These are phyloP conservation scores for Physella acuta DNA, from an alignment of 1,140 invertebrate species.

Conservation along the genomic window DNA sequence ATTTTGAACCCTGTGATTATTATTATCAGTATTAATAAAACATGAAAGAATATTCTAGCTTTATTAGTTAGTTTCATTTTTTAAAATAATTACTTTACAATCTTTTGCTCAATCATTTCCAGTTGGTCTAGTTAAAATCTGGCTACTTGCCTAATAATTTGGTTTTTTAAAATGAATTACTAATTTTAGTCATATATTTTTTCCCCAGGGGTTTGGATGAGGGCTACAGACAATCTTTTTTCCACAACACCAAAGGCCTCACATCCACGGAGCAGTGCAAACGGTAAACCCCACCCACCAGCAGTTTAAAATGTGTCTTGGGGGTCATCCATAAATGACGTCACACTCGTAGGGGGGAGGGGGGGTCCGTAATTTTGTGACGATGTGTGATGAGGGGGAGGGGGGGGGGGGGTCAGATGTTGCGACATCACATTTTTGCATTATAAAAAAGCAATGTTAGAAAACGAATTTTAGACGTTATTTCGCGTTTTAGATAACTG, in stretches of 20 bases:
- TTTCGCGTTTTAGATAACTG: too few species aligned
- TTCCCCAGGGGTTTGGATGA: constrained; percentile 55
- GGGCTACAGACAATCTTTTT: constrained; percentile 51
- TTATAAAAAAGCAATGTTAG: too few species aligned
- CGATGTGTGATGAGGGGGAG: too few species aligned
- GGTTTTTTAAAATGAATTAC: too few species aligned
- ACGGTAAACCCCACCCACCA: constrained; percentile 50
- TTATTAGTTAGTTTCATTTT: neutral
- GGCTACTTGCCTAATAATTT: neutral
- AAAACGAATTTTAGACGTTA: too few species aligned
- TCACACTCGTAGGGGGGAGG: too few species aligned
- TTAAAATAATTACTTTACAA: neutral
- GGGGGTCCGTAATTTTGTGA: too few species aligned
- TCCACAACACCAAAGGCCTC: constrained; percentile 56
- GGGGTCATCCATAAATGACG: too few species aligned
- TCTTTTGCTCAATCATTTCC: neutral
- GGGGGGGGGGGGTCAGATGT: too few species aligned
- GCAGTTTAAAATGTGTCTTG: too few species aligned
- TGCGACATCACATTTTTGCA: too few species aligned
- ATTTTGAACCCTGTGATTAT: neutral
- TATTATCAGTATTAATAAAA: neutral
- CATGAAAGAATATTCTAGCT: neutral
- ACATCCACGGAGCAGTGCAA: constrained; percentile 45
- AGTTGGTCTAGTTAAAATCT: neutral
- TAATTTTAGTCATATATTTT: neutral